phyloP scores from a whole-genome alignment of 2,797 vertebrate genomes.

The Aselliscus stoliczkanus region DNA sequence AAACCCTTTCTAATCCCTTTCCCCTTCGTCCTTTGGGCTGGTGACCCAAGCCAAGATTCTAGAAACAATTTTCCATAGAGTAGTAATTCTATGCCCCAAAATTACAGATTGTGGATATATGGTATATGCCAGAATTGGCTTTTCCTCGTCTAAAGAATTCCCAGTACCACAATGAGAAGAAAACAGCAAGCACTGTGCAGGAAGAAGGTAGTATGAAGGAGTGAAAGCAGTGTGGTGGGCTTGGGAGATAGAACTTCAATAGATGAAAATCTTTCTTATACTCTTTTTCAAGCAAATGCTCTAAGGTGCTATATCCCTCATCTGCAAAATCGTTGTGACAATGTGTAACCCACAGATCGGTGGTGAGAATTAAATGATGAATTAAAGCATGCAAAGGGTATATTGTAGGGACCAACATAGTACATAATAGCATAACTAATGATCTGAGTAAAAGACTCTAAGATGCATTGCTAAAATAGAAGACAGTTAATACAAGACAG shows the following conservation, averaged over 20 bases:
- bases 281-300: background rate
- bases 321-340: background rate
- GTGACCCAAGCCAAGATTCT: background rate
- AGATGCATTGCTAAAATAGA: slow-evolving; percentile 7
- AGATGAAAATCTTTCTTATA: background rate
- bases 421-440: background rate
- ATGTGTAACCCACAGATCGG: background rate
- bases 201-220: background rate
- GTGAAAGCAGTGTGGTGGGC: background rate
- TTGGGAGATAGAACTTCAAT: background rate
- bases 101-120: background rate
- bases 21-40: background rate
- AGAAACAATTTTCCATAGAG: background rate
- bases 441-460: background rate
- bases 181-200: background rate
- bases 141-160: background rate
- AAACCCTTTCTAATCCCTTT: background rate
- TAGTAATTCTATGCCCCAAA: background rate
- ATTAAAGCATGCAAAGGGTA: background rate
- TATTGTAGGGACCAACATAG: background rate
- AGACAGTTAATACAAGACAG: background rate
- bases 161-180: background rate
- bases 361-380: slow-evolving; percentile 17
- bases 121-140: background rate
- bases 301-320: background rate